These are phyloP conservation scores for Zaprionus gabonicus DNA, from an alignment of 1,140 invertebrate genomes.

Conservation along the genomic window DNA sequence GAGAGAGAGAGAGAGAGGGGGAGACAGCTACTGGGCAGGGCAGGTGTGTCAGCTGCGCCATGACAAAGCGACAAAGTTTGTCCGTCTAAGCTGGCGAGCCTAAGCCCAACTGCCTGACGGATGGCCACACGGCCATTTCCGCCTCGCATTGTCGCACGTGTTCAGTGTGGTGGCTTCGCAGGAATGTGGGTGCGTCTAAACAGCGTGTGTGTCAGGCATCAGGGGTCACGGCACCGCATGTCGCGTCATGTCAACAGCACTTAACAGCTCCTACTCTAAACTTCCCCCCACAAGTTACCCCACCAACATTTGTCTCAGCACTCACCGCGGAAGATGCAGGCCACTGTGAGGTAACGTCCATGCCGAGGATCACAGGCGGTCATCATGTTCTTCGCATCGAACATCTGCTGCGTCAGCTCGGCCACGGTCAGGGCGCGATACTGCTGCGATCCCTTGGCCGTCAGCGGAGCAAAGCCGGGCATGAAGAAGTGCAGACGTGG, in stretches of 20 bases:
- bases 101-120: conserved; percentile 36
- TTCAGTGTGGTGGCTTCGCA: conserved; percentile 53
- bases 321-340: conserved; percentile 95
- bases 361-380: conserved; percentile 97
- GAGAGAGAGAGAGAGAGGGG: background rate
- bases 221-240: conserved; percentile 12
- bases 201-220: background rate
- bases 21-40: background rate
- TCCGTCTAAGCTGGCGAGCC: conserved; percentile 52
- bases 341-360: conserved; percentile 96
- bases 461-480: conserved; percentile 97
- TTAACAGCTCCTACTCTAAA: conserved; percentile 15
- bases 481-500: conserved; percentile 98
- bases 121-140: conserved; percentile 39
- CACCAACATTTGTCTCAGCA: conserved; percentile 22
- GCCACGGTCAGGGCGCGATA: conserved; percentile 94
- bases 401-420: conserved; percentile 96
- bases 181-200: conserved; percentile 14
- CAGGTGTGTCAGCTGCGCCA: conserved; percentile 62
- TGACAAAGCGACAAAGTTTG: conserved; percentile 81
- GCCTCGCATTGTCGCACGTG: conserved; percentile 2
- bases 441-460: conserved; percentile 93
- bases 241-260: conserved; percentile 45
- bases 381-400: conserved; percentile 97
- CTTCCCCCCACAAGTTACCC: background rate